Evolutionary conservation across 2,113 vertebrate species (phyloP).

Genomic region (Mesembrinibis cayennensis): DNA sequence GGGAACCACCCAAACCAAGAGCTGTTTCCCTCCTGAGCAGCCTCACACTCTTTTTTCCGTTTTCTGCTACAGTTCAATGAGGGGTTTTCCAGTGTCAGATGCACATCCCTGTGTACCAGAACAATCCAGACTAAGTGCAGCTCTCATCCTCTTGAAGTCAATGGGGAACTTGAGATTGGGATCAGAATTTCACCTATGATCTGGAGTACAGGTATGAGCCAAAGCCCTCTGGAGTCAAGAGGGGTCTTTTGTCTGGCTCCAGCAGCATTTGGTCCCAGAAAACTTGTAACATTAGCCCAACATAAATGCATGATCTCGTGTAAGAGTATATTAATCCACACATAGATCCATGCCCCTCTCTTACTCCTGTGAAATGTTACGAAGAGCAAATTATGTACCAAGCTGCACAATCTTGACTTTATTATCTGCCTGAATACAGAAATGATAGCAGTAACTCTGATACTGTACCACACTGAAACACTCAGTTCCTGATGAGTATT

Average conservation of each 20-base stretch:
- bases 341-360: neutral
- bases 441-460: neutral
- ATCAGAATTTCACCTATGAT: neutral
- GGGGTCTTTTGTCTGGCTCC: neutral
- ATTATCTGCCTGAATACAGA: neutral
- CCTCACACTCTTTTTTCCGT: neutral
- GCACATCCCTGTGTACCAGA: neutral
- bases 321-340: neutral
- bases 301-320: neutral
- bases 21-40: neutral
- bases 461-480: neutral
- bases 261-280: neutral
- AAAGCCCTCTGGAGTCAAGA: neutral
- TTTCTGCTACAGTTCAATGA: neutral
- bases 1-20: neutral
- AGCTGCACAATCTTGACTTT: neutral
- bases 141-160: neutral
- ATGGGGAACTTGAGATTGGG: neutral
- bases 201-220: neutral
- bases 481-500: neutral
- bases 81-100: neutral
- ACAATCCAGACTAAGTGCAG: neutral
- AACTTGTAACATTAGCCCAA: neutral
- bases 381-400: neutral
- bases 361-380: neutral